A percentile compares a stretch with the other conserved stretches of the same genome.
phyloP scores from a whole-genome alignment of 2,797 vertebrate species.

The Nyctibius grandis region DNA sequence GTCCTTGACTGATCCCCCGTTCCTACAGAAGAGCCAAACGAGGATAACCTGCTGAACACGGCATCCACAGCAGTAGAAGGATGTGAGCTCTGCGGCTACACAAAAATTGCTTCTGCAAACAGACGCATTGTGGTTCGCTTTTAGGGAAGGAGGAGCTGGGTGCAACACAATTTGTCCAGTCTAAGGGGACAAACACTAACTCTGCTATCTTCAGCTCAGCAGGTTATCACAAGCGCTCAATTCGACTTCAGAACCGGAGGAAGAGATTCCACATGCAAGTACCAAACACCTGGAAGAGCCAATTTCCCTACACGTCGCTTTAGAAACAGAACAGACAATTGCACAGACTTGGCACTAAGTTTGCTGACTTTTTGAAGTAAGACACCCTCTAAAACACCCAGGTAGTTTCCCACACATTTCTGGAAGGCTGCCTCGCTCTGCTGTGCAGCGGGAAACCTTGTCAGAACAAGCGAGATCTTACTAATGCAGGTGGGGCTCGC shows the following conservation, averaged over 20 bases:
- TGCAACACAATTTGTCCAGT: neutral
- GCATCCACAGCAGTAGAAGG: neutral
- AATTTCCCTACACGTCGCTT: neutral
- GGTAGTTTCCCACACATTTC: neutral
- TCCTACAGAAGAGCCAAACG: neutral
- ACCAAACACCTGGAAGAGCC: neutral
- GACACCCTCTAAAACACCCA: neutral
- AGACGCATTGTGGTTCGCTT: neutral
- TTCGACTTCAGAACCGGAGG: neutral
- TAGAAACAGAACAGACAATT: neutral
- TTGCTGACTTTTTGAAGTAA: neutral
- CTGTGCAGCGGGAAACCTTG: neutral
- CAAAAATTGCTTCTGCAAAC: neutral
- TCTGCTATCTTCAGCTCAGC: neutral
- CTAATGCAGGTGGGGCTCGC: neutral
- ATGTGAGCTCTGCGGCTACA: neutral
- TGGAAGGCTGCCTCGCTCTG: neutral
- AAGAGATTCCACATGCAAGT: neutral
- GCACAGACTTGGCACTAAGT: neutral
- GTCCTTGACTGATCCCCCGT: neutral
- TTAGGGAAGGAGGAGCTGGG: neutral
- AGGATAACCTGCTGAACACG: neutral
- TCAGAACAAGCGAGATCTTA: neutral
- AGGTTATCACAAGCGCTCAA: neutral
- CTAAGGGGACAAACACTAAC: neutral